phyloP scores from a whole-genome alignment of 2,797 vertebrate species.

The Myotis vivesi region DNA sequence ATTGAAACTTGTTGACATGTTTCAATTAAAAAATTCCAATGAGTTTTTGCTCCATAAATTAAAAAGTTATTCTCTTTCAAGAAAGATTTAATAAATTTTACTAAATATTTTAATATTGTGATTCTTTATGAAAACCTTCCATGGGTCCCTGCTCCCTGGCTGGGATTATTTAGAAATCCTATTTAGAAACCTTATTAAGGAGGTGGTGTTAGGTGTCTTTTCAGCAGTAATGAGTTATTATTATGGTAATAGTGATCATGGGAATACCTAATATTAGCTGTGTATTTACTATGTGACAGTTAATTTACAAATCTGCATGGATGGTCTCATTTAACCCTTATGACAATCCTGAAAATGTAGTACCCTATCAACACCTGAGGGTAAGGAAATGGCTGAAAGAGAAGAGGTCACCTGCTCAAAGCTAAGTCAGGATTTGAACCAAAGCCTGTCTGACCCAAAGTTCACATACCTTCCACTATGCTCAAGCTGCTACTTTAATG shows the following conservation, averaged over 20 bases:
- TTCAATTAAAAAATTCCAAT: conserved; percentile 1
- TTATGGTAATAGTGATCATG: not conserved
- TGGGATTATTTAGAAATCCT: not conserved
- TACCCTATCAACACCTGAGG: not conserved
- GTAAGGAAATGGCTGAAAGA: not conserved
- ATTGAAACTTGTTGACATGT: not conserved
- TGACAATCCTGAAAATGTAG: not conserved
- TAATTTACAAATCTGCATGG: not conserved
- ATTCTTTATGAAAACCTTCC: conserved; percentile 1
- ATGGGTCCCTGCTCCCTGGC: not conserved
- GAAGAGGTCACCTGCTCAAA: not conserved
- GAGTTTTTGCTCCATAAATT: not conserved
- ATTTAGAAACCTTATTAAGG: not conserved
- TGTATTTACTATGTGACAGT: not conserved
- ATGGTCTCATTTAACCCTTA: not conserved
- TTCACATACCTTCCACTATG: not conserved
- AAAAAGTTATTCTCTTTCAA: conserved; percentile 10
- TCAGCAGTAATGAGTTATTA: not conserved
- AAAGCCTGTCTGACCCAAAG: not conserved
- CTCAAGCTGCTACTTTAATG: not conserved
- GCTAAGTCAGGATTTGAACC: not conserved
- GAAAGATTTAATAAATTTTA: conserved; percentile 14
- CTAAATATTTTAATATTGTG: not conserved
- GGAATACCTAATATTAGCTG: not conserved
- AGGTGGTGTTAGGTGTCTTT: not conserved